Evolutionary conservation across 2,888 invertebrate species (phyloP), one percentile per base, ranked within the genome.

Genomic region (Caenorhabditis drosophilae): DNA sequence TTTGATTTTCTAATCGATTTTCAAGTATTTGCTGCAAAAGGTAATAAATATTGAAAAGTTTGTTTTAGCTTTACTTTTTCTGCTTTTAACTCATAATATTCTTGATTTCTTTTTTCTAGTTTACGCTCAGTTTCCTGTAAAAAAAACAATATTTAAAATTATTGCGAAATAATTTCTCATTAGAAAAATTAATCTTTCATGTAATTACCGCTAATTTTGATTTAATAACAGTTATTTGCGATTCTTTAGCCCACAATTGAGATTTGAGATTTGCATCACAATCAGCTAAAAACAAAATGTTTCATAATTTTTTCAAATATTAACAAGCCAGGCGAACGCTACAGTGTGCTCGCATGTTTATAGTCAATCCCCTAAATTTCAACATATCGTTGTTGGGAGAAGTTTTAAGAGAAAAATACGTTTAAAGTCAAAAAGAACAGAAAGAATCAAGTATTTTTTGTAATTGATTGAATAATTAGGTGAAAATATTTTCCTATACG

Each of bases 21-120:
- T 84, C 84, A 58, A 86, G 85, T 56, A 63, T 51, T 62, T 84
- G n/a, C n/a, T n/a, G n/a, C n/a, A n/a, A n/a, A n/a, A n/a, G n/a
- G n/a, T n/a, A n/a, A n/a, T n/a, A n/a, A n/a, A n/a, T n/a, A n/a
- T n/a, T n/a, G n/a, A n/a, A n/a, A n/a, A n/a, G n/a, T n/a, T n/a
- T n/a, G n/a, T n/a, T n/a, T n/a, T n/a, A n/a, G n/a, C n/a, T n/a
- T n/a, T n/a, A n/a, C 72, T 27, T 70, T 70, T 38, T 73, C 73
- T 6, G 66, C 69, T 41, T 76, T 73, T 67, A 69, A 49, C 41
- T 73, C 73, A 20, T 63, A 71, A 41, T 60, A 68, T 34, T 73
- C 69, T 35, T 71, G 62, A 35, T 64, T 61, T 26, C 68, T 44
- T 38, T 73, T 72, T 35, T 76, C 75, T 12, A 73, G 34, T 44